Base-by-base conservation (phyloP, 2,888 invertebrate species). In the Aphidius colemani region DNA sequence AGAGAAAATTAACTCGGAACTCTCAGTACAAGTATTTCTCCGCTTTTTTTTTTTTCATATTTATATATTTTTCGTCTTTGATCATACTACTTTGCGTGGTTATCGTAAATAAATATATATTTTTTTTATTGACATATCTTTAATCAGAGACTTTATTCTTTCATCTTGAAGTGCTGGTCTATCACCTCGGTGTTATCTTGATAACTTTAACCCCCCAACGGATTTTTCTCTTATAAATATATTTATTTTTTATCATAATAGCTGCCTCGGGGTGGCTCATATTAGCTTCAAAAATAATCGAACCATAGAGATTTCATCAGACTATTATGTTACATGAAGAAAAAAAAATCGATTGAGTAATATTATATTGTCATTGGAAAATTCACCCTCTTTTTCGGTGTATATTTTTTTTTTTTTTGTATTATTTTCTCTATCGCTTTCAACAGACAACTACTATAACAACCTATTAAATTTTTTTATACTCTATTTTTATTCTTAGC, bases 1-100 rank as follows among this genome's bases (percentile, higher is more conserved):
- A 48, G 50, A 57, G n/a, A 56, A 64, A 64, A 64, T 64, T 61
- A 60, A 64, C 64, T 64, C 60, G 45, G 56, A 60, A 56, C 64
- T 64, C 45, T 40, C 18, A 11, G 44, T 30, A 5, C 41, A 9
- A 60, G 57, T 51, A 30, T 63, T 55, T 64, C 53, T 59, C 43
- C 46, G 41, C 49, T 18, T 43, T 30, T 18, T 40, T 59, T 18
- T 53, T 53, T 39, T 63, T 53, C 30, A 18, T 59, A 13, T 53
- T 49, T 61, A 41, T 50, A 39, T 13, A 8, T 44, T 43, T 6
- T 11, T 18, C 13, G 10, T 53, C 7, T 53, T 53, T 53, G 53
- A 11, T 11, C 53, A 39, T 51, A 8, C 11, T 7, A 13, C 43
- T 40, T 48, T 18, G 0, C 9, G 11, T n/a, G 53, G 43, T 55